phyloP scores from a whole-genome alignment of 2,797 vertebrate genomes.

The Thunnus albacares region DNA sequence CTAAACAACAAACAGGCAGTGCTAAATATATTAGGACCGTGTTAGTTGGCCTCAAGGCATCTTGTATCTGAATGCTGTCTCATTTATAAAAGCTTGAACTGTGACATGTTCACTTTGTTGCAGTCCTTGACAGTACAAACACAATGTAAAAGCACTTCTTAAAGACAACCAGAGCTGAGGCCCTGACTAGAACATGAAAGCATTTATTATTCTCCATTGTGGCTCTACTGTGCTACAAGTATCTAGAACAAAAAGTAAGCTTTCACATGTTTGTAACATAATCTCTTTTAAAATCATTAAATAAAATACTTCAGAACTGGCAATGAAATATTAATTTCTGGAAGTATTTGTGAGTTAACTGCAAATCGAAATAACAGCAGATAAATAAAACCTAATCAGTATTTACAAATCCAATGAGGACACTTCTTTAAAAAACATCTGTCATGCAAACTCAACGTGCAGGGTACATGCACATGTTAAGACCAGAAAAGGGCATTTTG shows the following conservation, averaged over 20 bases:
- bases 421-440: conserved; percentile 36
- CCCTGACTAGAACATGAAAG: conserved; percentile 39
- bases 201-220: conserved; percentile 45
- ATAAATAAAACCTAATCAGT: conserved; percentile 49
- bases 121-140: conserved; percentile 1
- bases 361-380: conserved; percentile 38
- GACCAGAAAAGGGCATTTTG: conserved; percentile 45
- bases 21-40: conserved; percentile 20
- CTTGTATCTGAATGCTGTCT: not conserved
- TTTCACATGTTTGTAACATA: conserved; percentile 21
- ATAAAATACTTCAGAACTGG: conserved; percentile 30
- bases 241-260: conserved; percentile 29
- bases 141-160: conserved; percentile 28
- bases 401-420: conserved; percentile 52
- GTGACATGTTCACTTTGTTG: conserved; percentile 8
- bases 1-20: conserved; percentile 29
- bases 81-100: conserved; percentile 16
- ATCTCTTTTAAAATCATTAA: conserved; percentile 29
- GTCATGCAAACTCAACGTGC: conserved; percentile 76
- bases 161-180: conserved; percentile 28
- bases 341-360: conserved; percentile 26
- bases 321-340: conserved; percentile 27
- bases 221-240: conserved; percentile 55
- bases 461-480: conserved; percentile 62
- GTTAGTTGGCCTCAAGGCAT: conserved; percentile 5